A percentile compares a stretch with the other conserved stretches of the same genome.
Conservation (phyloP, 2,113 vertebrate genomes). For the Sinocyclocheilus anshuiensis region DNA sequence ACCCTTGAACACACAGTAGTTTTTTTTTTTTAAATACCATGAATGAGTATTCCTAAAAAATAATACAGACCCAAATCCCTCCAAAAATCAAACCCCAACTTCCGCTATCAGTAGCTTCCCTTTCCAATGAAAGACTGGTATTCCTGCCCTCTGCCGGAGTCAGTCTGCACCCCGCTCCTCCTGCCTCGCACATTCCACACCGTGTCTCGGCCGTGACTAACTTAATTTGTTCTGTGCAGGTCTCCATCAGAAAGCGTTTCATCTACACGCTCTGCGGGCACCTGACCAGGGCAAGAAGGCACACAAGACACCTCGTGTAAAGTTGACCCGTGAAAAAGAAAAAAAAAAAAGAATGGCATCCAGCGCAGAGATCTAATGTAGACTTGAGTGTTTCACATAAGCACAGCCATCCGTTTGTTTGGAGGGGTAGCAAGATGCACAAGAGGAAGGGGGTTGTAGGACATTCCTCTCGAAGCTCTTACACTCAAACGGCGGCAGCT, state of each 20-base stretch:
- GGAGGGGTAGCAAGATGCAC: conserved; percentile 24
- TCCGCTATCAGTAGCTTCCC: not conserved
- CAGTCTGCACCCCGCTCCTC: conserved; percentile 29
- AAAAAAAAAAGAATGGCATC: conserved; percentile 35
- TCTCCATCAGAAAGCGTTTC: conserved; percentile 67
- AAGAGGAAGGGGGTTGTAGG: conserved; percentile 1
- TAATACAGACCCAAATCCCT: not conserved
- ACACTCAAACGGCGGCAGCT: conserved; percentile 42
- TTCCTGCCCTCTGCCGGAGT: conserved; percentile 37
- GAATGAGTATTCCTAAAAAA: too few species aligned
- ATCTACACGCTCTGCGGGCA: conserved; percentile 45
- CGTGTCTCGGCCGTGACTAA: conserved; percentile 77
- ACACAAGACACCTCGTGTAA: conserved; percentile 17
- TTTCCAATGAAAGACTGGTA: not conserved
- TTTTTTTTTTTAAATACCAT: too few species aligned
- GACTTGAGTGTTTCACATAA: conserved; percentile 22
- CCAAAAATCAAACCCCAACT: too few species aligned
- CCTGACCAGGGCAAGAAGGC: conserved; percentile 48
- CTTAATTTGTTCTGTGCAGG: conserved; percentile 75
- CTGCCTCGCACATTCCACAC: conserved; percentile 73
- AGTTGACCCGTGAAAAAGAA: conserved; percentile 46
- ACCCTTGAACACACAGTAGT: too few species aligned
- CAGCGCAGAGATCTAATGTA: conserved; percentile 33
- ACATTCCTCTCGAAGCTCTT: conserved; percentile 25
- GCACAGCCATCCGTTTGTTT: conserved; percentile 9